Conservation (phyloP, 2,797 vertebrate species). For the Hoplostethus atlanticus region DNA sequence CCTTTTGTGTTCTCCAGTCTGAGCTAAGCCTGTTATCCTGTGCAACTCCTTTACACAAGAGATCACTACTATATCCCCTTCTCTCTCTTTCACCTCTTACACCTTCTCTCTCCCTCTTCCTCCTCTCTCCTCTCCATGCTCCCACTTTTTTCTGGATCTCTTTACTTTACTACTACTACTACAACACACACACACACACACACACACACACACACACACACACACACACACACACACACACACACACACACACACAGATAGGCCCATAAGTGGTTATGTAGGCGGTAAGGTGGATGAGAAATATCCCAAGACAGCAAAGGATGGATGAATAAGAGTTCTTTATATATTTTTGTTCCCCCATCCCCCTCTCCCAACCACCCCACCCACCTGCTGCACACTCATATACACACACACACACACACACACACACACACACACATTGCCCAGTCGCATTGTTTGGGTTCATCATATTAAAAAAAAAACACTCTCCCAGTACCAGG, state of each 20-base stretch:
- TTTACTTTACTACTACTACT: background rate
- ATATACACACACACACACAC: slow-evolving; percentile 35
- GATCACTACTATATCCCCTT: slow-evolving; percentile 56
- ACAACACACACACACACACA: background rate
- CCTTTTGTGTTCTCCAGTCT: slow-evolving; percentile 75
- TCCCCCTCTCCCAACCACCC: background rate
- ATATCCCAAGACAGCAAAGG: background rate
- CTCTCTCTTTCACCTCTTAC: slow-evolving; percentile 53
- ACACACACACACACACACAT: slow-evolving; percentile 4
- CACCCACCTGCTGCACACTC: slow-evolving; percentile 12
- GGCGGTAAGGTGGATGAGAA: no score
- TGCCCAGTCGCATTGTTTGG: slow-evolving; percentile 50
- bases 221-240: slow-evolving; percentile 12
- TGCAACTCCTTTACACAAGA: slow-evolving; percentile 70
- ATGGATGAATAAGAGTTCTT: slow-evolving; percentile 41
- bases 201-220: slow-evolving; percentile 8
- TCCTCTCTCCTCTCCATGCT: slow-evolving; percentile 12
- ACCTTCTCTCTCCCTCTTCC: slow-evolving; percentile 27
- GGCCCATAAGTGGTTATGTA: slow-evolving; percentile 33
- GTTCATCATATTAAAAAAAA: slow-evolving; percentile 43
- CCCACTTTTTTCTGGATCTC: slow-evolving; percentile 21
- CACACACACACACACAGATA: slow-evolving; percentile 1
- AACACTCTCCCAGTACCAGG: slow-evolving; percentile 23
- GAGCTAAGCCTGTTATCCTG: slow-evolving; percentile 78
- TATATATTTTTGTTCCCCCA: slow-evolving; percentile 11